Percentiles rank a stretch among this genome's conserved stretches.
Conservation (phyloP, 2,888 invertebrate genomes). For the Stomorhina lunata region DNA sequence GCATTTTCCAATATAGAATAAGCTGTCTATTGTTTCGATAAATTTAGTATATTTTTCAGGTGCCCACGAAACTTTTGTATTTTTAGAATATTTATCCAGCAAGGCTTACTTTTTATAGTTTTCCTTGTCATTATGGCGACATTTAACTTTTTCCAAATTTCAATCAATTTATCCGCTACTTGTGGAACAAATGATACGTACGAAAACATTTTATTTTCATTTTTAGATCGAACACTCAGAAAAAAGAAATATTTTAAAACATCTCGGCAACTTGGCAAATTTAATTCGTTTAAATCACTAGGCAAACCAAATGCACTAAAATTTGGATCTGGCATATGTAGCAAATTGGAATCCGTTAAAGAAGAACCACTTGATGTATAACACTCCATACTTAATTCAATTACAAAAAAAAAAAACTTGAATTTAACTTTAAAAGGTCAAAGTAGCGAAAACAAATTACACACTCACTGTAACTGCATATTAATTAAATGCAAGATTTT, state of each 20-base stretch:
- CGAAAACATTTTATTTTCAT: background rate
- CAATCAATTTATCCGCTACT: background rate
- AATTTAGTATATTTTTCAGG: no score
- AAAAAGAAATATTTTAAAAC: constrained; percentile 19
- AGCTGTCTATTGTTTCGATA: constrained; percentile 6
- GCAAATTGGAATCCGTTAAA: no score
- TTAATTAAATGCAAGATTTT: no score
- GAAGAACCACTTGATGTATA: no score
- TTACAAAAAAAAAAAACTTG: no score
- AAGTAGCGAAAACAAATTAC: no score
- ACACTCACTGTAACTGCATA: no score
- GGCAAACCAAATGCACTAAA: no score
- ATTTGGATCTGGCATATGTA: no score
- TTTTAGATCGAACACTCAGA: constrained; percentile 8
- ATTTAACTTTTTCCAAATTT: background rate
- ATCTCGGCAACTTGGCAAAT: constrained; percentile 20
- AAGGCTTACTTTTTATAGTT: background rate
- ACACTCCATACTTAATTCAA: no score
- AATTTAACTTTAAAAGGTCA: no score
- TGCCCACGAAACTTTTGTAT: no score
- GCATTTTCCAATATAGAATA: constrained; percentile 22
- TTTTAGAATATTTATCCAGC: constrained; percentile 18
- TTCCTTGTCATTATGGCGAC: background rate
- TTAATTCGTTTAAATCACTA: constrained; percentile 12
- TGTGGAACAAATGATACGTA: background rate